A percentile compares a stretch with the other conserved stretches of the same genome.
These are phyloP conservation scores for Holacanthus passer DNA, from an alignment of 2,113 vertebrate species.

Conservation along the genomic window DNA sequence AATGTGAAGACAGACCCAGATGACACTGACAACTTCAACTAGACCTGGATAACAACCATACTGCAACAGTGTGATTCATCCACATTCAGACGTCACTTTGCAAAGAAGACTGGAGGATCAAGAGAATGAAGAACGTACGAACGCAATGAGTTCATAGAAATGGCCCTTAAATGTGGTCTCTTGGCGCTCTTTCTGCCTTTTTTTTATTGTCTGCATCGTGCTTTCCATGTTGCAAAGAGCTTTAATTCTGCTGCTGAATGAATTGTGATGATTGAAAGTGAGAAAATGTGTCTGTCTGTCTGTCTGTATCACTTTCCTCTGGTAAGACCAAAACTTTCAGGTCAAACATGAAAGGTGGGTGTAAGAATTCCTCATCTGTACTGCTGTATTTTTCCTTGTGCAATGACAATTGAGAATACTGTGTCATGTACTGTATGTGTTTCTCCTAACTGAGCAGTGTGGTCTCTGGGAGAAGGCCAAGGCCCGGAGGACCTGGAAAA, in stretches of 20 bases:
- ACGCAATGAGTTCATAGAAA: background rate
- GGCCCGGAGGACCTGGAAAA: conserved; percentile 90
- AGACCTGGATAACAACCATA: background rate
- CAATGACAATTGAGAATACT: conserved; percentile 42
- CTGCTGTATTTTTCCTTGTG: conserved; percentile 1
- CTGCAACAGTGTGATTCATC: background rate
- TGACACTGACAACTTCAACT: background rate
- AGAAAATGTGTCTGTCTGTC: conserved; percentile 36
- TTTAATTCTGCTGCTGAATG: conserved; percentile 62
- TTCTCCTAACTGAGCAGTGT: conserved; percentile 84
- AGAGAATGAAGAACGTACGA: conserved; percentile 3
- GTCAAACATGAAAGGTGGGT: conserved; percentile 61
- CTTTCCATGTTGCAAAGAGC: conserved; percentile 81
- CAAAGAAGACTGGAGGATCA: conserved; percentile 41
- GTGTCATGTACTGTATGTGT: conserved; percentile 43
- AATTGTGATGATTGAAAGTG: conserved; percentile 49
- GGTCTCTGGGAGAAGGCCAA: conserved; percentile 92
- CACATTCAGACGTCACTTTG: conserved; percentile 7
- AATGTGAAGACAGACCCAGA: background rate
- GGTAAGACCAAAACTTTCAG: conserved; percentile 45
- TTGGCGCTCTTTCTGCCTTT: conserved; percentile 23
- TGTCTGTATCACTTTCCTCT: conserved; percentile 44
- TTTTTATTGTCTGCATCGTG: conserved; percentile 63
- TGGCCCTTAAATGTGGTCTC: background rate
- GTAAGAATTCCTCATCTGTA: conserved; percentile 15